Percentiles rank a stretch among this genome's conserved stretches.
These are phyloP conservation scores for Caligus rogercresseyi DNA, from an alignment of 1,140 invertebrate species.

Conservation along the genomic window DNA sequence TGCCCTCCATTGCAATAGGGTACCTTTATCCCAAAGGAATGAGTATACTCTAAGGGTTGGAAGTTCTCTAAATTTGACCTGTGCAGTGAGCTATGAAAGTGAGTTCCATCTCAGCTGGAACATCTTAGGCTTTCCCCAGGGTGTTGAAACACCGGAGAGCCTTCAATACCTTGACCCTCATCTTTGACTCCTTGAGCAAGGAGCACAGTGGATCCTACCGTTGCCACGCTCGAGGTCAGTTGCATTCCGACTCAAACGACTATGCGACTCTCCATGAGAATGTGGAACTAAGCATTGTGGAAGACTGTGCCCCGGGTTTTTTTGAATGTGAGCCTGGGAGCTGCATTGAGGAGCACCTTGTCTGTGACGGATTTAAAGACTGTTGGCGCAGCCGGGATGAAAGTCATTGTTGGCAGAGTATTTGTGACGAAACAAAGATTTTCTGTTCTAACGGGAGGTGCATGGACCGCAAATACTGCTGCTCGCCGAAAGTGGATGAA, in stretches of 20 bases:
- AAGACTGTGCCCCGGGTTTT: not conserved
- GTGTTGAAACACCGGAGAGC: not conserved
- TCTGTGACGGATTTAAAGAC: not conserved
- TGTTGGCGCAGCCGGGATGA: not conserved
- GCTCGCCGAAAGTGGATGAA: not conserved
- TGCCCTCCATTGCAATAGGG: not conserved
- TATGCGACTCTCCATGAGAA: not conserved
- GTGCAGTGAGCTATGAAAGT: not conserved
- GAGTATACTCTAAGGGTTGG: not conserved
- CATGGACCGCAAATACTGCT: not conserved
- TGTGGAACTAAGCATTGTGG: not conserved
- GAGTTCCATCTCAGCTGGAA: not conserved
- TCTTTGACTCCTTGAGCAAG: not conserved
- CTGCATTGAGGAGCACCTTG: not conserved
- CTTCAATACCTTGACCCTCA: not conserved
- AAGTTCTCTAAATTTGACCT: not conserved
- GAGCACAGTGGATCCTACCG: not conserved
- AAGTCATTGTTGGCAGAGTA: not conserved
- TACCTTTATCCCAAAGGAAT: too few relatives aligned
- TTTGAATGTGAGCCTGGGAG: not conserved
- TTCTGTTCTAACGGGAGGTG: not conserved
- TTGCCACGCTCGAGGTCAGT: not conserved
- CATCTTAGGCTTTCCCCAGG: not conserved
- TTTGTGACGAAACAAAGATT: not conserved
- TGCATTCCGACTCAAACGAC: not conserved